Percentiles rank a stretch among this genome's conserved stretches.
phyloP scores from a whole-genome alignment of 2,888 invertebrate genomes.

The Eupithecia insigniata region DNA sequence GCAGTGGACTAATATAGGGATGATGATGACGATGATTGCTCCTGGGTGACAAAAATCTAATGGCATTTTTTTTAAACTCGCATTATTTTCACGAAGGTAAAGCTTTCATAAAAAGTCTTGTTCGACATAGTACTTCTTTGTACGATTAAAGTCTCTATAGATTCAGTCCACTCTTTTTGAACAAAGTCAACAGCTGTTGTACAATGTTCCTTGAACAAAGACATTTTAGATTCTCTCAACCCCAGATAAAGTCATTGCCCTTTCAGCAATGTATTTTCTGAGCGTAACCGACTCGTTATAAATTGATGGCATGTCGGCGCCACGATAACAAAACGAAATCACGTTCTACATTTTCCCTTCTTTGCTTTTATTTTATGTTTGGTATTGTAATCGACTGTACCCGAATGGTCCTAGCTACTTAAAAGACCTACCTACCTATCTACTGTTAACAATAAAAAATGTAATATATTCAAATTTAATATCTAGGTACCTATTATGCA shows the following conservation, averaged over 20 bases:
- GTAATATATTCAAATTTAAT: no score
- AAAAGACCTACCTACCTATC: no score
- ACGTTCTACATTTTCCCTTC: slow-evolving; percentile 4
- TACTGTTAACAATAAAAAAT: no score
- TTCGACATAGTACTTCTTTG: background rate
- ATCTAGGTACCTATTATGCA: no score
- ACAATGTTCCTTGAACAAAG: background rate
- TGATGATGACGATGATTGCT: background rate
- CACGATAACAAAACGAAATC: slow-evolving; percentile 9
- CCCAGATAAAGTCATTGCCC: slow-evolving; percentile 10
- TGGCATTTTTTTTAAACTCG: background rate
- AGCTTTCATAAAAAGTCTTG: background rate
- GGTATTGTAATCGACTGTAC: background rate
- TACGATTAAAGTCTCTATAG: background rate
- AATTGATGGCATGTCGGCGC: slow-evolving; percentile 12
- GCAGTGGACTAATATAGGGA: background rate
- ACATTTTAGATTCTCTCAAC: slow-evolving; percentile 5
- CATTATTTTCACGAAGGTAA: background rate
- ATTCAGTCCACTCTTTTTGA: background rate
- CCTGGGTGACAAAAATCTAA: background rate
- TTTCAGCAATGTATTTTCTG: slow-evolving; percentile 11
- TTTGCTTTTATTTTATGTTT: slow-evolving; percentile 9
- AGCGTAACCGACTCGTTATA: slow-evolving; percentile 3
- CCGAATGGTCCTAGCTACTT: no score
- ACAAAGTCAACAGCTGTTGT: slow-evolving; percentile 3